phyloP scores from a whole-genome alignment of 2,797 vertebrate genomes.

The Chromobotia macracanthus region DNA sequence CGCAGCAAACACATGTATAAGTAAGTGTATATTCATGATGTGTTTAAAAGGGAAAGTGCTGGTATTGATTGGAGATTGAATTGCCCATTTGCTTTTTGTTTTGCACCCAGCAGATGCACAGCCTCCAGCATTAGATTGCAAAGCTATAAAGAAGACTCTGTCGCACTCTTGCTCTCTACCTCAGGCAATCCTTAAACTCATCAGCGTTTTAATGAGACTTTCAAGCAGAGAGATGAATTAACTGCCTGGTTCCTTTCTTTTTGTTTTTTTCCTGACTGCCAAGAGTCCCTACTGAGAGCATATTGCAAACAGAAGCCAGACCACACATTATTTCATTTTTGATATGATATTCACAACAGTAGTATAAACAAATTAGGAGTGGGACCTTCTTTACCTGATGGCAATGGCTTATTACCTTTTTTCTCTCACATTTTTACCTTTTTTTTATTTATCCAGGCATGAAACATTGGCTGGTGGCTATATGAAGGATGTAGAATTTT shows the following conservation, averaged over 20 bases:
- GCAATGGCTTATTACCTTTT: constrained; percentile 29
- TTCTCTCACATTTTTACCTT: neutral
- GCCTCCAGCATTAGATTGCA: constrained; percentile 65
- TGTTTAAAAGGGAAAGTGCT: constrained; percentile 65
- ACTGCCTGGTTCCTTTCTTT: constrained; percentile 68
- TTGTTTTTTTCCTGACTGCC: constrained; percentile 54
- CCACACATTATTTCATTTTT: constrained; percentile 7
- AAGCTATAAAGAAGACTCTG: constrained; percentile 66
- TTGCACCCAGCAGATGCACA: constrained; percentile 67
- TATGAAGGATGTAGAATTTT: neutral
- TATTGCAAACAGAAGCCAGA: constrained; percentile 25
- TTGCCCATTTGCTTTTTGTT: constrained; percentile 70
- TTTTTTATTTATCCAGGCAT: neutral
- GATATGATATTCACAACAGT: constrained; percentile 14
- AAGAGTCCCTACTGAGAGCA: constrained; percentile 63
- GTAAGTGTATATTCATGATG: constrained; percentile 65
- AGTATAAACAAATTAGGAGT: constrained; percentile 34
- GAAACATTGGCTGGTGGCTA: no score
- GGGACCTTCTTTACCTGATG: constrained; percentile 20
- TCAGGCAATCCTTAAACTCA: constrained; percentile 76
- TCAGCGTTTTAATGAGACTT: constrained; percentile 80
- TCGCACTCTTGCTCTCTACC: constrained; percentile 59
- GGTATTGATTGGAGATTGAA: constrained; percentile 65
- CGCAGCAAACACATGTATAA: constrained; percentile 65
- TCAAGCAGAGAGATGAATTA: constrained; percentile 81